A percentile compares a stretch with the other conserved stretches of the same genome.
These are phyloP conservation scores for Zeus faber DNA, from an alignment of 2,113 vertebrate genomes.

Conservation along the genomic window DNA sequence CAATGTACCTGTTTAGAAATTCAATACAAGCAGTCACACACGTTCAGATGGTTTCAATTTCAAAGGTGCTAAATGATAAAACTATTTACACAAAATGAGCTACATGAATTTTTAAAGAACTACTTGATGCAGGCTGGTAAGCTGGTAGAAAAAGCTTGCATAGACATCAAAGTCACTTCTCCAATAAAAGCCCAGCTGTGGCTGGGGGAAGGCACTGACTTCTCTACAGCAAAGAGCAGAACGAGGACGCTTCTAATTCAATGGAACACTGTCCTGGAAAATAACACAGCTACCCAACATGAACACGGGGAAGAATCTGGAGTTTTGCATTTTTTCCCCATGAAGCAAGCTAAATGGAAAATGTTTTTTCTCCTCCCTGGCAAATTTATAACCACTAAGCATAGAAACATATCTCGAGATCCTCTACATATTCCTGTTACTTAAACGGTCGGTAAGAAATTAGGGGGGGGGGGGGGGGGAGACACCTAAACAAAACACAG, in stretches of 20 bases:
- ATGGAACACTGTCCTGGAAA: conserved; percentile 63
- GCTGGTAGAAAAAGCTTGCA: conserved; percentile 78
- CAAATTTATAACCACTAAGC: conserved; percentile 44
- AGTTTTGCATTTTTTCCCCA: conserved; percentile 70
- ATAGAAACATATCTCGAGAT: conserved; percentile 48
- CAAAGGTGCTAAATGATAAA: conserved; percentile 69
- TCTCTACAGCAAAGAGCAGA: conserved; percentile 69
- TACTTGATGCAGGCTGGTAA: conserved; percentile 70
- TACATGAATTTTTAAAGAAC: conserved; percentile 69
- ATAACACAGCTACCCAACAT: conserved; percentile 58
- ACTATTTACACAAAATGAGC: conserved; percentile 71
- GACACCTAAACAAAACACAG: conserved; percentile 43
- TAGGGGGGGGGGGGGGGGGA: neutral
- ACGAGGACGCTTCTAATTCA: conserved; percentile 51
- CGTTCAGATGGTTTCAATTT: conserved; percentile 58
- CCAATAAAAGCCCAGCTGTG: conserved; percentile 71
- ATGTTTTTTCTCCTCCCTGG: conserved; percentile 57
- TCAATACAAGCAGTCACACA: conserved; percentile 66
- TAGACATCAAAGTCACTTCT: conserved; percentile 75
- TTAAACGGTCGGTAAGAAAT: conserved; percentile 28
- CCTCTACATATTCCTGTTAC: conserved; percentile 45
- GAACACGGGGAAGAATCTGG: conserved; percentile 60
- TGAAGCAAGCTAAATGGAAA: conserved; percentile 66
- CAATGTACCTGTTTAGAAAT: conserved; percentile 57
- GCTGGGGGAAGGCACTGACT: conserved; percentile 75